Evolutionary conservation across 2,113 vertebrate species (phyloP).

Genomic region (Dendrocopos noguchii): DNA sequence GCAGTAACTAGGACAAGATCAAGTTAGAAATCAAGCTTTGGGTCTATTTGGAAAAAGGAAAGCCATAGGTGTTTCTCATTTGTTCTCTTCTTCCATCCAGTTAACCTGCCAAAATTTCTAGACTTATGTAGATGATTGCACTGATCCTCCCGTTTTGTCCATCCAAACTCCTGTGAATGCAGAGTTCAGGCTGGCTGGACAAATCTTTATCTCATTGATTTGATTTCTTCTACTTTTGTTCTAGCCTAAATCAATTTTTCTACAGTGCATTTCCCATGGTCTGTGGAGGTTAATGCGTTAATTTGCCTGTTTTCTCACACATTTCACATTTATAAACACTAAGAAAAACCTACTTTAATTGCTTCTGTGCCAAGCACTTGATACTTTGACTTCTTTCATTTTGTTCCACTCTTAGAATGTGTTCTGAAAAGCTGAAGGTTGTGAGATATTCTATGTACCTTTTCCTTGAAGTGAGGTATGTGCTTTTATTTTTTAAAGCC

Average conservation of each 20-base stretch:
- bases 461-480: background rate
- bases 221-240: background rate
- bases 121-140: conserved; percentile 39
- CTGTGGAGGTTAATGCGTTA: background rate
- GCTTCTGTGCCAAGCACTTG: background rate
- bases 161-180: conserved; percentile 1
- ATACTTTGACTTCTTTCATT: background rate
- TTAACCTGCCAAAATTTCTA: conserved; percentile 36
- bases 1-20: background rate
- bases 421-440: background rate
- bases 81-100: conserved; percentile 32
- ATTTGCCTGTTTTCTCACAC: conserved; percentile 1
- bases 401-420: background rate
- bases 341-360: background rate
- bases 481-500: background rate
- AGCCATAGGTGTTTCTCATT: background rate
- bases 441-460: background rate
- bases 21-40: background rate
- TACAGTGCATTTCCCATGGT: background rate
- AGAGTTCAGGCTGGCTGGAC: conserved; percentile 31
- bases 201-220: conserved; percentile 56
- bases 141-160: conserved; percentile 26
- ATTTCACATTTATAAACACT: conserved; percentile 15
- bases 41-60: conserved; percentile 19
- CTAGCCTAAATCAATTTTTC: conserved; percentile 32